Percentiles rank a stretch among this genome's conserved stretches.
Conservation (phyloP, 2,888 invertebrate genomes). For the Drosophila atripex region DNA sequence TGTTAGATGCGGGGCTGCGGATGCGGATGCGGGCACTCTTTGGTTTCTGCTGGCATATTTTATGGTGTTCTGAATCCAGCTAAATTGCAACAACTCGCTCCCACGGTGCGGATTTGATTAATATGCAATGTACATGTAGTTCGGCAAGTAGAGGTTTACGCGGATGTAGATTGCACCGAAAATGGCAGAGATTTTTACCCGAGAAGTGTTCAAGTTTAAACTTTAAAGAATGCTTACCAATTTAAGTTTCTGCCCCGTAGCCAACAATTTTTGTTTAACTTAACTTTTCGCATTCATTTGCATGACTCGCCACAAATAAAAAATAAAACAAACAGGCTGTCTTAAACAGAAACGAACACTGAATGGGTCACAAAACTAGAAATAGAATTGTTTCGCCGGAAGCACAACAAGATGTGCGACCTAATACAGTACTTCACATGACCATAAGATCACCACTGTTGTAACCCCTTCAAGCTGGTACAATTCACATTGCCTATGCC, state of each 20-base stretch:
- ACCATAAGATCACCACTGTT: background rate
- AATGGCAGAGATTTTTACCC: constrained; percentile 12
- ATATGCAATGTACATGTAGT: constrained; percentile 40
- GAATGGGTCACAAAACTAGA: constrained; percentile 1
- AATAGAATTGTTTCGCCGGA: background rate
- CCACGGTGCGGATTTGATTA: constrained; percentile 39
- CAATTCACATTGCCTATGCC: background rate
- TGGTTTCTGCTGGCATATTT: constrained; percentile 42
- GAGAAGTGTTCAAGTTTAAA: background rate
- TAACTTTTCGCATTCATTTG: constrained; percentile 22
- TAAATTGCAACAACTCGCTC: constrained; percentile 41
- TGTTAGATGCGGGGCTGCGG: constrained; percentile 19
- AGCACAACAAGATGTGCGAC: background rate
- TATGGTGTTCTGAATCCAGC: constrained; percentile 41
- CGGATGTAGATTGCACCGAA: constrained; percentile 4
- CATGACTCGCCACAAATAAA: constrained; percentile 18
- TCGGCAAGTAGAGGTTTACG: constrained; percentile 23
- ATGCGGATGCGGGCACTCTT: constrained; percentile 30
- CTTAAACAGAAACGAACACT: background rate
- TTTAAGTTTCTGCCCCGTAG: background rate
- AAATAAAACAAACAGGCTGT: constrained; percentile 4
- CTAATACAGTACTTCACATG: background rate
- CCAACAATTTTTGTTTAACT: background rate
- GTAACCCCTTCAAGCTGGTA: background rate
- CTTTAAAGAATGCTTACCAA: background rate